These are phyloP conservation scores for Trogon melanurus DNA, from an alignment of 2,113 vertebrate species.

Conservation along the genomic window DNA sequence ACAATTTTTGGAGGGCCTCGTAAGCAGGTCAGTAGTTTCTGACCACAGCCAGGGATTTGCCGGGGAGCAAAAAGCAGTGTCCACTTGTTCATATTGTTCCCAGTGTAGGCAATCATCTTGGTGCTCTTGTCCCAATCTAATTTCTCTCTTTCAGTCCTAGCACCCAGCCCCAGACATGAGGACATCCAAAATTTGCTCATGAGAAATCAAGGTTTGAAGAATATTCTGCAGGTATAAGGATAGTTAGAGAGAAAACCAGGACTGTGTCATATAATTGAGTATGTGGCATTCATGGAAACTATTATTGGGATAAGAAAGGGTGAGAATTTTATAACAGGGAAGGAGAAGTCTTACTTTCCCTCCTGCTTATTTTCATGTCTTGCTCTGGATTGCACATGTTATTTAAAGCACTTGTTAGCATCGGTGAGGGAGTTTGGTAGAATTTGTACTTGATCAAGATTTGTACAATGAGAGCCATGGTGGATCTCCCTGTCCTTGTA, in stretches of 20 bases:
- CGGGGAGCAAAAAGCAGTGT: rapidly evolving
- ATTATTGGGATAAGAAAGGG: background rate
- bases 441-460: background rate
- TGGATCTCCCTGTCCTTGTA: background rate
- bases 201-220: background rate
- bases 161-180: background rate
- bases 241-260: background rate
- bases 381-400: background rate
- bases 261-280: background rate
- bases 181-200: background rate
- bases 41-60: background rate
- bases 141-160: background rate
- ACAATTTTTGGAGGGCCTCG: background rate
- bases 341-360: background rate
- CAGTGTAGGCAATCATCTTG: background rate
- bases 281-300: background rate
- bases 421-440: background rate
- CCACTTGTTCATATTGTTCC: background rate
- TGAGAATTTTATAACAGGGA: background rate
- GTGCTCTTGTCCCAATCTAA: background rate
- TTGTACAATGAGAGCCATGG: background rate
- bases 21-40: background rate
- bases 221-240: background rate
- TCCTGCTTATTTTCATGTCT: background rate
- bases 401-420: background rate